Percentiles rank a stretch among this genome's conserved stretches.
Conservation (phyloP, 2,797 vertebrate genomes). For the Melanotaenia boesemani region DNA sequence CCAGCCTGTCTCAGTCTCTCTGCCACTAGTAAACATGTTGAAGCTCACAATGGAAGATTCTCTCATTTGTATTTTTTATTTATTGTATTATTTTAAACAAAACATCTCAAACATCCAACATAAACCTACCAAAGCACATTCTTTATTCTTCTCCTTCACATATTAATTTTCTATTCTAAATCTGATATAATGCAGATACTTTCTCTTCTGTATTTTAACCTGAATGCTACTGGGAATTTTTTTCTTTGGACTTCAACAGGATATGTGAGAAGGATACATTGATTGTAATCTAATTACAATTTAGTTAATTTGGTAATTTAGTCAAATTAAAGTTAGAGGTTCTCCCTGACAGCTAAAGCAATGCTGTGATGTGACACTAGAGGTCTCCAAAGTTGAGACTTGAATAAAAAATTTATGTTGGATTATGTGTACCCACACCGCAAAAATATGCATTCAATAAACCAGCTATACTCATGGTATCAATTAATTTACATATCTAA, state of each 20-base stretch:
- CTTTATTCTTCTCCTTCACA: background rate
- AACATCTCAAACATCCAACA: background rate
- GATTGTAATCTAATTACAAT: too few relatives aligned
- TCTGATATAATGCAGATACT: too few relatives aligned
- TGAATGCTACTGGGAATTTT: background rate
- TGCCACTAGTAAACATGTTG: background rate
- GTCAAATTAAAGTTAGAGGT: background rate
- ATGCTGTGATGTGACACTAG: background rate
- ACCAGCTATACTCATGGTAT: background rate
- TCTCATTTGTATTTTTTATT: background rate
- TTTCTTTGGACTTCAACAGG: background rate
- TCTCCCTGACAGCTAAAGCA: background rate
- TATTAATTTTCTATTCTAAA: too few relatives aligned
- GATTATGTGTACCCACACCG: background rate
- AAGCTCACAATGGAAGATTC: background rate
- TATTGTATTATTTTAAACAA: background rate
- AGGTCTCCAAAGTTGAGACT: background rate
- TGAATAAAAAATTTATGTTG: background rate
- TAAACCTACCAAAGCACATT: background rate
- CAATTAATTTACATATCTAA: background rate
- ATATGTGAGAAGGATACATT: too few relatives aligned
- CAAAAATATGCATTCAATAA: background rate
- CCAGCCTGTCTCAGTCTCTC: background rate
- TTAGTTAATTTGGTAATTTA: too few relatives aligned
- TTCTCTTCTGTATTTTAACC: background rate